Conservation (phyloP, 2,113 vertebrate genomes). For the Gasterosteus aculeatus region DNA sequence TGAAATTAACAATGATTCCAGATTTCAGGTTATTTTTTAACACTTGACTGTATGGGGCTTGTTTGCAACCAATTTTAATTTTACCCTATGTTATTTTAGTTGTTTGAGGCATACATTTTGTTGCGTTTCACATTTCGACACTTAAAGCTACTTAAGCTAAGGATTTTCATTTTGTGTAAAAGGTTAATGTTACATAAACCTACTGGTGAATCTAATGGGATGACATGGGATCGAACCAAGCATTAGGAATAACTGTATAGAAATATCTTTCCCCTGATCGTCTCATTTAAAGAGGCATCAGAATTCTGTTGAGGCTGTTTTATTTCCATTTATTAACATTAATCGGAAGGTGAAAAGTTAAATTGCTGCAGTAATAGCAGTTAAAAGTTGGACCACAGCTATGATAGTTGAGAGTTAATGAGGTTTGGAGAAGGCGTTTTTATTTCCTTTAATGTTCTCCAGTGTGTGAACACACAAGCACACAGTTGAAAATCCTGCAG, state of each 20-base stretch:
- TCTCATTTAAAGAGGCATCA: not conserved
- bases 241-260: not conserved
- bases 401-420: not conserved
- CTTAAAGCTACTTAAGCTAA: not conserved
- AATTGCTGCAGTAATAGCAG: not conserved
- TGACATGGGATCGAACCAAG: not conserved
- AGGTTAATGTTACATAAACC: too few species aligned
- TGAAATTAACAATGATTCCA: not conserved
- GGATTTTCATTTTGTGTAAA: too few species aligned
- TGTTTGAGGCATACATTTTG: not conserved
- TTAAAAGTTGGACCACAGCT: not conserved
- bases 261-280: not conserved
- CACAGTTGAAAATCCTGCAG: not conserved
- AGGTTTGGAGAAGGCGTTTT: constrained; percentile 1
- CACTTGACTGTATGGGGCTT: not conserved
- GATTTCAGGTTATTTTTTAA: not conserved
- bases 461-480: not conserved
- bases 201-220: too few species aligned
- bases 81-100: not conserved
- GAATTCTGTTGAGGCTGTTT: not conserved
- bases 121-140: not conserved
- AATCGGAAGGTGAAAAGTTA: not conserved
- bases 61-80: not conserved
- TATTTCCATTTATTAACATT: not conserved
- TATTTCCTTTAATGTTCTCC: not conserved